These are phyloP conservation scores for Oreochromis aureus DNA, from an alignment of 2,113 vertebrate species.

Conservation along the genomic window DNA sequence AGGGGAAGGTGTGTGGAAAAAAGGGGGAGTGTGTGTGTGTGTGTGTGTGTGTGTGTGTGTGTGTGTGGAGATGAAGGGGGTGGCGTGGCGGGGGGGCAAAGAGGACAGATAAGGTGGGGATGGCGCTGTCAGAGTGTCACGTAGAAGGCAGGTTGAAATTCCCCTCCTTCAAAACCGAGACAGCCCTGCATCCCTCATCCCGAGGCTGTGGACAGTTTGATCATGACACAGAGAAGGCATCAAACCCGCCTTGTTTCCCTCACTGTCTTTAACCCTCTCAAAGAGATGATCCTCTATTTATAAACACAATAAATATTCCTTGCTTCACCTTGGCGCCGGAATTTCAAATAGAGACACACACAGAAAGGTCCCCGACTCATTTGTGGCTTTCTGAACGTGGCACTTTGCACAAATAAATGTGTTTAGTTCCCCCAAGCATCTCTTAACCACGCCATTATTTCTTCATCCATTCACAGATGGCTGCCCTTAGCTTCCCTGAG, in stretches of 20 bases:
- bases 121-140: conserved; percentile 46
- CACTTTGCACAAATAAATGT: conserved; percentile 46
- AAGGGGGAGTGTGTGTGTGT: background rate
- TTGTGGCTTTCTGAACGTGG: conserved; percentile 15
- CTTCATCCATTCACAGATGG: conserved; percentile 58
- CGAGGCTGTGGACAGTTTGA: background rate
- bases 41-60: background rate
- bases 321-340: background rate
- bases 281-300: conserved; percentile 1
- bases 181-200: background rate
- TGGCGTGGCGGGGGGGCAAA: background rate
- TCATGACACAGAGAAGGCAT: background rate
- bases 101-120: conserved; percentile 47
- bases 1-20: conserved; percentile 20
- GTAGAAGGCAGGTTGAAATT: conserved; percentile 30
- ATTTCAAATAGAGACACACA: conserved; percentile 1
- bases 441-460: conserved; percentile 56
- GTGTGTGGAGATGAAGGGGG: background rate
- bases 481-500: conserved; percentile 42
- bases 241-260: background rate
- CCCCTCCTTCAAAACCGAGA: conserved; percentile 12
- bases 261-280: background rate
- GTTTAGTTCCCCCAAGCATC: conserved; percentile 47
- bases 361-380: conserved; percentile 14
- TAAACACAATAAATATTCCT: background rate